Percentiles rank a stretch among this genome's conserved stretches.
Conservation (phyloP, 2,113 vertebrate species). For the Pollachius pollachius region DNA sequence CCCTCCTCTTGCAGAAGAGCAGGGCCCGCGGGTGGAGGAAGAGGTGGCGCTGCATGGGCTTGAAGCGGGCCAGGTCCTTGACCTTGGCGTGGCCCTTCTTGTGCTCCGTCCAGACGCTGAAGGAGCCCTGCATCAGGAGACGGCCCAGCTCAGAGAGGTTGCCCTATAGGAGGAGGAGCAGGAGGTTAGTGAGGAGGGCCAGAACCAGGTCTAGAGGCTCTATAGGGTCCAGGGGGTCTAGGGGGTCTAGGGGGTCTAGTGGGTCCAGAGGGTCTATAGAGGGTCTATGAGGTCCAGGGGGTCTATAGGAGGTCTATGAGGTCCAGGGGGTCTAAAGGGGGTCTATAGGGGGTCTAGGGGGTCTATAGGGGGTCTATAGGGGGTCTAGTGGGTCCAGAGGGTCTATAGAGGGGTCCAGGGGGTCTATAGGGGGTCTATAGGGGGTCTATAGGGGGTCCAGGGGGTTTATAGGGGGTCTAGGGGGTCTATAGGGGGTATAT, state of each 20-base stretch:
- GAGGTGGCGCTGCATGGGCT: conserved; percentile 96
- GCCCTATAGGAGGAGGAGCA: conserved; percentile 68
- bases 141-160: conserved; percentile 90
- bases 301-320: background rate
- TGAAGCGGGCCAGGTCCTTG: conserved; percentile 95
- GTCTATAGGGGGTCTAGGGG: background rate
- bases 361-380: too few relatives aligned
- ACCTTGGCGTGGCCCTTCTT: conserved; percentile 95
- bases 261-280: background rate
- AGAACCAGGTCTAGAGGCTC: background rate
- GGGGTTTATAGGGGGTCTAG: too few relatives aligned
- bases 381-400: too few relatives aligned
- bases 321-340: too few relatives aligned
- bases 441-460: background rate
- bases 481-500: too few relatives aligned
- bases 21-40: conserved; percentile 93
- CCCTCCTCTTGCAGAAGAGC: conserved; percentile 94
- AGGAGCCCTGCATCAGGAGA: conserved; percentile 96
- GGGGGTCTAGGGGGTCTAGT: background rate
- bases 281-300: too few relatives aligned
- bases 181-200: background rate
- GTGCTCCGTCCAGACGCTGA: conserved; percentile 95
- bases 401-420: background rate
- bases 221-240: too few relatives aligned
- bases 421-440: background rate